phyloP scores from a whole-genome alignment of 2,113 vertebrate species.

The Callopanchax toddi region DNA sequence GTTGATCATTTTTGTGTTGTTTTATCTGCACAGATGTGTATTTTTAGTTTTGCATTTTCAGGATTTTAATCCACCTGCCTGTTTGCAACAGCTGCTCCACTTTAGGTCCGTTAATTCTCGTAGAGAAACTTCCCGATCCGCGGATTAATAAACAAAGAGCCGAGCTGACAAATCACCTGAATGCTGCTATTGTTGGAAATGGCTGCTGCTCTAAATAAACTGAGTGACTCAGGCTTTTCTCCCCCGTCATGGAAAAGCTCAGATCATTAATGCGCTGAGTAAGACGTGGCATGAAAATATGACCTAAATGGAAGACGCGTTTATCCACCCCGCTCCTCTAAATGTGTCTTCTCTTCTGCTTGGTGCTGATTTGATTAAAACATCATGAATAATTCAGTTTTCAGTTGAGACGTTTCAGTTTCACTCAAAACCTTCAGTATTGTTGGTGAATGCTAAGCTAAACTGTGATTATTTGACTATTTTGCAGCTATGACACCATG shows the following conservation, averaged over 20 bases:
- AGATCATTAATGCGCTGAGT: background rate
- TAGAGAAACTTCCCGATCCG: conserved; percentile 19
- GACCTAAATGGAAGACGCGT: conserved; percentile 8
- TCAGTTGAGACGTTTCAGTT: too few relatives aligned
- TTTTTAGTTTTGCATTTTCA: conserved; percentile 20
- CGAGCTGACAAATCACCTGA: conserved; percentile 6
- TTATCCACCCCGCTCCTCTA: conserved; percentile 5
- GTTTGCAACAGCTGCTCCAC: conserved; percentile 15
- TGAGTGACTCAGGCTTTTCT: conserved; percentile 13
- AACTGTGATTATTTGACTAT: too few relatives aligned
- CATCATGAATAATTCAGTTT: too few relatives aligned
- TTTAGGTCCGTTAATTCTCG: conserved; percentile 11
- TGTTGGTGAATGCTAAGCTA: too few relatives aligned
- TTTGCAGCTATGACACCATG: too few relatives aligned
- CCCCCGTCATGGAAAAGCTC: too few relatives aligned
- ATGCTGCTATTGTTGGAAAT: conserved; percentile 6
- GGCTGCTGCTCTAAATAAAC: conserved; percentile 12
- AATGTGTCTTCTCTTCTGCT: conserved; percentile 7
- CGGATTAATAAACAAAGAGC: conserved; percentile 53
- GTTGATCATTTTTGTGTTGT: background rate
- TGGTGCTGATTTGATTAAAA: background rate
- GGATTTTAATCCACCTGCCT: conserved; percentile 24
- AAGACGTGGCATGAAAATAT: conserved; percentile 3
- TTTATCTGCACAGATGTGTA: conserved; percentile 4
- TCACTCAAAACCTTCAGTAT: too few relatives aligned